phyloP scores from a whole-genome alignment of 1,140 invertebrate genomes.

The Chelonus insularis region DNA sequence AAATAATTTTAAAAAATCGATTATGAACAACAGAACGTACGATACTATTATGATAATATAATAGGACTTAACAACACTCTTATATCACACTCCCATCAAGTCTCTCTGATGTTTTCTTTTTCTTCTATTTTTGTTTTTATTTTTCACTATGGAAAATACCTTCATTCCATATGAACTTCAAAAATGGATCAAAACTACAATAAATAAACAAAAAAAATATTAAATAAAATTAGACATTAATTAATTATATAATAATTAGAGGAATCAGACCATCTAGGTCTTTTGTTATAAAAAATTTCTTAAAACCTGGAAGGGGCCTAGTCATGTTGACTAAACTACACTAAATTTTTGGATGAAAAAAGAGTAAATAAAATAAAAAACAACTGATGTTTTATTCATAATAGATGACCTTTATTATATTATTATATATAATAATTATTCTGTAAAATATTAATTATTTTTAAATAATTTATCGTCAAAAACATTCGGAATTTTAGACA shows the following conservation, averaged over 20 bases:
- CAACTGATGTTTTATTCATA: background rate
- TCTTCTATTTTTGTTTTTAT: slow-evolving; percentile 31
- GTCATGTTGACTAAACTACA: slow-evolving; percentile 1
- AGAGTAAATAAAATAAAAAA: background rate
- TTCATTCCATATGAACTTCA: slow-evolving; percentile 50
- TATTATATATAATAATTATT: background rate
- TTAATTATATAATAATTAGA: slow-evolving; percentile 22
- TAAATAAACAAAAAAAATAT: slow-evolving; percentile 31
- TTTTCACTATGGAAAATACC: slow-evolving; percentile 41
- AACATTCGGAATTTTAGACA: background rate
- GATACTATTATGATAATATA: background rate
- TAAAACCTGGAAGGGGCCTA: slow-evolving; percentile 9
- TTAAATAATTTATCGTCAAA: background rate
- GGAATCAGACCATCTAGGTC: slow-evolving; percentile 27
- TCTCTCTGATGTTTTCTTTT: background rate
- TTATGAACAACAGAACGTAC: slow-evolving; percentile 22
- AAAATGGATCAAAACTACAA: slow-evolving; percentile 13
- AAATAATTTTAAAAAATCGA: slow-evolving; percentile 31
- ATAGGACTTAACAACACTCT: background rate
- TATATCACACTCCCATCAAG: background rate
- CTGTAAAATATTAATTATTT: slow-evolving; percentile 2
- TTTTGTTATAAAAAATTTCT: background rate
- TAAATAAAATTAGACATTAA: slow-evolving; percentile 33
- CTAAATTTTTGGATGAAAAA: background rate
- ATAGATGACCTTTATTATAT: background rate